Evolutionary conservation across 1,140 invertebrate genomes (phyloP).

Genomic region (Drosophila lacertosa): DNA sequence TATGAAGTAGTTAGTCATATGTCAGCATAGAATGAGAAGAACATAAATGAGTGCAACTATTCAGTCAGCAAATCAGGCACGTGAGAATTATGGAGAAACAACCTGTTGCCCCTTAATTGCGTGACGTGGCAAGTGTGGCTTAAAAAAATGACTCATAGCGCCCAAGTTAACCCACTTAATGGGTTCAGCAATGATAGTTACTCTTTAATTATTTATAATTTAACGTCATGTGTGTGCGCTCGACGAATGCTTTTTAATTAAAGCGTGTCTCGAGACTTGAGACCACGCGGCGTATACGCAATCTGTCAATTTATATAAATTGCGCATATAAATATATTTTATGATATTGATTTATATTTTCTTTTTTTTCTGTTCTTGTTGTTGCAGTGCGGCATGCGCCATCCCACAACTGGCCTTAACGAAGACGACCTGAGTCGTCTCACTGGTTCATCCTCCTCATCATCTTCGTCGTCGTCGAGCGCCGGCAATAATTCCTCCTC

Average conservation of each 20-base stretch:
- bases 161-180: too few relatives aligned
- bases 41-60: too few relatives aligned
- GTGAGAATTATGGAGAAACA: too few relatives aligned
- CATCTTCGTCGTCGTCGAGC: constrained; percentile 61
- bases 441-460: constrained; percentile 81
- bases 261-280: constrained; percentile 18
- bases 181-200: too few relatives aligned
- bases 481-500: constrained; percentile 64
- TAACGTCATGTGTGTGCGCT: constrained; percentile 22
- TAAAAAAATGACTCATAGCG: too few relatives aligned
- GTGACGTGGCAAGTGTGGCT: too few relatives aligned
- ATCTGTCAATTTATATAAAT: constrained; percentile 5
- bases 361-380: constrained; percentile 4
- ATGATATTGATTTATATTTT: background rate
- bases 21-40: too few relatives aligned
- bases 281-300: constrained; percentile 31
- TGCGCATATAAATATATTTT: constrained; percentile 1
- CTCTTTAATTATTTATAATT: too few relatives aligned
- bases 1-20: too few relatives aligned
- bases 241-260: constrained; percentile 27
- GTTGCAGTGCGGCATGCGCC: constrained; percentile 84
- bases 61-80: too few relatives aligned
- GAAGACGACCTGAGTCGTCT: constrained; percentile 84
- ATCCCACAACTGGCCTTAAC: constrained; percentile 84
- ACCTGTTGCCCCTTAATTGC: too few relatives aligned